Percentiles rank a stretch among this genome's conserved stretches.
phyloP scores from a whole-genome alignment of 1,140 invertebrate genomes.

The Macrobrachium nipponense region DNA sequence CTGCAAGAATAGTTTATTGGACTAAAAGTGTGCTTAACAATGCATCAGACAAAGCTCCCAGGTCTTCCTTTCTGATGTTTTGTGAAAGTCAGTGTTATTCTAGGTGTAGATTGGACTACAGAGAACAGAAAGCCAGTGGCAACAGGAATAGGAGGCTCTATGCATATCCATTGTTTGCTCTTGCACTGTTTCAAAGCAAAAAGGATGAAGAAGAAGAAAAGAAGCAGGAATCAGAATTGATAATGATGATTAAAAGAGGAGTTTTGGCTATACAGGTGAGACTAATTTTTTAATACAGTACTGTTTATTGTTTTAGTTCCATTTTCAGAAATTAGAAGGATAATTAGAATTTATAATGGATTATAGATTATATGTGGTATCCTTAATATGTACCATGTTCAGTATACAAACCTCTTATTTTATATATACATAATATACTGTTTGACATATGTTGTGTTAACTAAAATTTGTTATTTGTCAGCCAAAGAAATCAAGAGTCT shows the following conservation, averaged over 20 bases:
- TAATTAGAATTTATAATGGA: not conserved
- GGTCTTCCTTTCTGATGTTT: no score
- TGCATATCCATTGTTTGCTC: slow-evolving; percentile 11
- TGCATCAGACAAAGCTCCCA: no score
- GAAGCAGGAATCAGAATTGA: slow-evolving; percentile 44
- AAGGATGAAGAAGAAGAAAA: slow-evolving; percentile 32
- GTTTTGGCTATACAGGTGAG: slow-evolving; percentile 51
- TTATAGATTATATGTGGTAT: not conserved
- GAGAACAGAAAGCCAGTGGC: not conserved
- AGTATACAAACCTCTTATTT: no score
- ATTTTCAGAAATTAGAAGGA: no score
- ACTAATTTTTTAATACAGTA: not conserved
- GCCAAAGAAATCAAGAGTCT: no score
- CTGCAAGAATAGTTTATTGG: no score
- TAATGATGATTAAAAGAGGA: slow-evolving; percentile 53
- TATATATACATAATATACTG: no score
- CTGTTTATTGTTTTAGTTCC: not conserved
- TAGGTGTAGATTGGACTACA: not conserved
- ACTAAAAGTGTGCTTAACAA: no score
- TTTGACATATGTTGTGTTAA: not conserved
- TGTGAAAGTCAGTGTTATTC: no score
- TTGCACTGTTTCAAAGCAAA: slow-evolving; percentile 26
- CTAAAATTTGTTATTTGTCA: no score
- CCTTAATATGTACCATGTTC: not conserved
- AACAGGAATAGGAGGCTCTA: not conserved